phyloP scores from a whole-genome alignment of 1,140 invertebrate species.

The Potamilus streckersoni region DNA sequence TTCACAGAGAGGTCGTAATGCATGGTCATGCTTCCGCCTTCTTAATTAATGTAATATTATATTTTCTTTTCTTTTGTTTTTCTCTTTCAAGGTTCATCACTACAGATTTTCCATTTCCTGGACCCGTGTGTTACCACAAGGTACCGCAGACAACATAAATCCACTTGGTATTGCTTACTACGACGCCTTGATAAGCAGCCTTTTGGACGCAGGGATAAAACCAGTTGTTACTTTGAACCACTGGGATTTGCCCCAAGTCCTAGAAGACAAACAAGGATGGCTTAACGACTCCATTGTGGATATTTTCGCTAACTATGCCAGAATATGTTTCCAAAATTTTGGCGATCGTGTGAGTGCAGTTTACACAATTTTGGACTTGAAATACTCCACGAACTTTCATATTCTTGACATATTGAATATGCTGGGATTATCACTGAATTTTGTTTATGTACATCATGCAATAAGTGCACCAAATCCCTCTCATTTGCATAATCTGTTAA shows the following conservation, averaged over 20 bases:
- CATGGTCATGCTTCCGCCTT: too few relatives aligned
- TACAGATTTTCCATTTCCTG: constrained; percentile 62
- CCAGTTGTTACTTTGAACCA: constrained; percentile 71
- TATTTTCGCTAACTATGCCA: constrained; percentile 69
- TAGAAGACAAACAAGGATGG: constrained; percentile 69
- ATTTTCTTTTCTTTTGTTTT: too few relatives aligned
- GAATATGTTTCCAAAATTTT: constrained; percentile 61
- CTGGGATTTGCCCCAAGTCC: constrained; percentile 66
- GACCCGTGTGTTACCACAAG: constrained; percentile 54
- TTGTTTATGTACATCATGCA: neutral
- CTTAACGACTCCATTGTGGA: constrained; percentile 69
- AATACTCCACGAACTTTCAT: neutral
- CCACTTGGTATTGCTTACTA: constrained; percentile 54
- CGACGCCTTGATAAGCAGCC: constrained; percentile 49
- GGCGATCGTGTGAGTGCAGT: constrained; percentile 53
- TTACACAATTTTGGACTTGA: neutral
- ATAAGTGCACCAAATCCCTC: neutral
- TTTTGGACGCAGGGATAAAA: constrained; percentile 42
- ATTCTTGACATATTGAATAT: neutral
- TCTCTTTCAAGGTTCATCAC: constrained; percentile 40
- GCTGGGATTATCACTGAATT: neutral
- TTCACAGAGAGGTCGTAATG: too few relatives aligned
- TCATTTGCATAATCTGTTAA: neutral
- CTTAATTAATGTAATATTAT: too few relatives aligned
- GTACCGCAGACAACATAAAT: constrained; percentile 35